Percentiles rank a stretch among this genome's conserved stretches.
These are phyloP conservation scores for Plagodis pulveraria DNA, from an alignment of 2,888 invertebrate species.

Conservation along the genomic window DNA sequence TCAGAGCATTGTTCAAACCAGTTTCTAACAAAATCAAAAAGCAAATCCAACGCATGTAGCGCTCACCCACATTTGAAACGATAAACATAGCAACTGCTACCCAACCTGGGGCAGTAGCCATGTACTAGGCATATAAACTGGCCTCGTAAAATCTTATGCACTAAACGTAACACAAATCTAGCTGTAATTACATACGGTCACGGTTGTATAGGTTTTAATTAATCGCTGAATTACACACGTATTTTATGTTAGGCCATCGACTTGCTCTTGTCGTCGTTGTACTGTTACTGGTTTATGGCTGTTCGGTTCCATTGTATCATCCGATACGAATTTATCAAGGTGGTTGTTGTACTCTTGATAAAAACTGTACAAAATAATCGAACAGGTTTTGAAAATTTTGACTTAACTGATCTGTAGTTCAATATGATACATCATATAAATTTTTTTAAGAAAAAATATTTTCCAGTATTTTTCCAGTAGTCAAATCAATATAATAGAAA, in stretches of 20 bases:
- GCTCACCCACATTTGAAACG: neutral
- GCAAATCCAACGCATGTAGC: neutral
- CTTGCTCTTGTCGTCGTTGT: slow-evolving; percentile 55
- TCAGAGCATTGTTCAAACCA: neutral
- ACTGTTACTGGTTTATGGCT: slow-evolving; percentile 57
- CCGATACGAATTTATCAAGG: slow-evolving; percentile 8
- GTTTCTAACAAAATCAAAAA: slow-evolving; percentile 16
- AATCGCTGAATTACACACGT: slow-evolving; percentile 80
- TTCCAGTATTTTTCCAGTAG: too few species aligned
- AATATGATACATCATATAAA: too few species aligned
- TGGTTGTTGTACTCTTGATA: too few species aligned
- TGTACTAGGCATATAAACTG: slow-evolving; percentile 20
- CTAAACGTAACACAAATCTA: slow-evolving; percentile 70
- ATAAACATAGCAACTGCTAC: neutral
- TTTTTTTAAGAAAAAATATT: too few species aligned
- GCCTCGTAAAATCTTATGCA: slow-evolving; percentile 58
- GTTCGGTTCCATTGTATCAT: slow-evolving; percentile 48
- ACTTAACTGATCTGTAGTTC: too few species aligned
- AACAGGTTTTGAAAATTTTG: too few species aligned
- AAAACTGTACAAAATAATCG: too few species aligned
- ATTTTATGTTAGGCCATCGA: slow-evolving; percentile 65
- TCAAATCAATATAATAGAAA: too few species aligned
- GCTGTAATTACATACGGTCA: slow-evolving; percentile 72
- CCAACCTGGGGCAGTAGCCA: neutral
- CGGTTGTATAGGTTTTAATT: slow-evolving; percentile 82